phyloP scores from a whole-genome alignment of 2,113 vertebrate genomes.

The Talpa occidentalis region DNA sequence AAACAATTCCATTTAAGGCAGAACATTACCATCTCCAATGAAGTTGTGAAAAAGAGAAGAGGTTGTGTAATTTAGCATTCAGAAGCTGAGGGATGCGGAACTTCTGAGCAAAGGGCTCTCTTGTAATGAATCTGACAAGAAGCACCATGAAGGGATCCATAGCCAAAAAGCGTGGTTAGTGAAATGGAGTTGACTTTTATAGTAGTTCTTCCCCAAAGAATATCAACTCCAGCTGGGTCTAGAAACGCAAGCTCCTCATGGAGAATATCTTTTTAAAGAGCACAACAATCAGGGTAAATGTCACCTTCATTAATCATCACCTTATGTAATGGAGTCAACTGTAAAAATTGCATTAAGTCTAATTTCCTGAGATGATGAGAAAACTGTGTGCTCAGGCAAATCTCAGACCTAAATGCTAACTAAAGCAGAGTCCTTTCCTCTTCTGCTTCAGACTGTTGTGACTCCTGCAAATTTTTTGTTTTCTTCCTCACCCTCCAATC shows the following conservation, averaged over 20 bases:
- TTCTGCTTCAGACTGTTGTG: not conserved
- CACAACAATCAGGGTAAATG: slow-evolving; percentile 81
- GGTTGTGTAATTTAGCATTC: slow-evolving; percentile 11
- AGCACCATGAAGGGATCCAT: not conserved
- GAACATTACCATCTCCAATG: slow-evolving; percentile 63
- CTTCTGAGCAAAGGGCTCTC: slow-evolving; percentile 63
- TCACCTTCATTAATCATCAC: slow-evolving; percentile 81
- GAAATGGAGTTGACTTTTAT: slow-evolving; percentile 24
- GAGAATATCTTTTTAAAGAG: slow-evolving; percentile 77
- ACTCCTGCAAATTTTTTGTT: not conserved
- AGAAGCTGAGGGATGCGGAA: not conserved
- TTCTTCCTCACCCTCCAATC: accelerated
- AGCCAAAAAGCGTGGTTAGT: slow-evolving; percentile 60
- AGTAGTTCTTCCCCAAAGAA: slow-evolving; percentile 60
- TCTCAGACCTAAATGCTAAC: slow-evolving; percentile 62
- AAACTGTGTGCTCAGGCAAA: slow-evolving; percentile 26
- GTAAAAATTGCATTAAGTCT: slow-evolving; percentile 71
- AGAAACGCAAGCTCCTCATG: slow-evolving; percentile 67
- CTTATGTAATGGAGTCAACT: slow-evolving; percentile 75
- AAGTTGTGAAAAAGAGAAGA: slow-evolving; percentile 25
- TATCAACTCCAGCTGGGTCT: slow-evolving; percentile 58
- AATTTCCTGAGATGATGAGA: slow-evolving; percentile 74
- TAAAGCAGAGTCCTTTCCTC: not conserved
- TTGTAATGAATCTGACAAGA: slow-evolving; percentile 34
- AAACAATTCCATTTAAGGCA: slow-evolving; percentile 67